Evolutionary conservation across 2,113 vertebrate species (phyloP).

Genomic region (Mirounga angustirostris): DNA sequence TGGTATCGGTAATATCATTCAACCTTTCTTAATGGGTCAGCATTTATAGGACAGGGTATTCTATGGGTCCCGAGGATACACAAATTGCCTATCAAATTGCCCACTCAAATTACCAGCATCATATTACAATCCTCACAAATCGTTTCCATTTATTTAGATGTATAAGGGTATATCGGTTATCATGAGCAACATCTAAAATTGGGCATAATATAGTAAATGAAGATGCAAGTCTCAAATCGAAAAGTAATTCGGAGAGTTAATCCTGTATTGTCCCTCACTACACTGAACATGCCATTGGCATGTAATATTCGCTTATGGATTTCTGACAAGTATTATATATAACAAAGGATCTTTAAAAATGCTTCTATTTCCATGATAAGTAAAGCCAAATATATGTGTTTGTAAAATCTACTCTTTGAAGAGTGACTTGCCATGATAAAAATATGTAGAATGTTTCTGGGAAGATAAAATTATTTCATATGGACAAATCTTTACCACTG

Average conservation of each 20-base stretch:
- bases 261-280: not conserved
- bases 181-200: not conserved
- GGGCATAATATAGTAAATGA: not conserved
- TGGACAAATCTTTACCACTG: not conserved
- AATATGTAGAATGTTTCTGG: not conserved
- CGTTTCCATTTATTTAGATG: not conserved
- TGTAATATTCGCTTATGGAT: not conserved
- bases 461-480: conserved; percentile 23
- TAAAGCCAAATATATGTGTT: not conserved
- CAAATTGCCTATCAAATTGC: not conserved
- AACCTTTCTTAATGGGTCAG: not conserved
- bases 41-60: not conserved
- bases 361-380: not conserved
- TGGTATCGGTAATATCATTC: not conserved
- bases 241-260: not conserved
- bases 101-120: not conserved
- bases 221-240: not conserved
- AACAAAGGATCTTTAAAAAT: not conserved
- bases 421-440: not conserved
- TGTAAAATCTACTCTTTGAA: not conserved
- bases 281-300: not conserved
- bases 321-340: not conserved
- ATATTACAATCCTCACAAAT: not conserved
- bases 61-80: not conserved
- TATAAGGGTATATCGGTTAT: not conserved